Evolutionary conservation across 2,797 vertebrate genomes (phyloP).

Genomic region (Thunnus albacares): DNA sequence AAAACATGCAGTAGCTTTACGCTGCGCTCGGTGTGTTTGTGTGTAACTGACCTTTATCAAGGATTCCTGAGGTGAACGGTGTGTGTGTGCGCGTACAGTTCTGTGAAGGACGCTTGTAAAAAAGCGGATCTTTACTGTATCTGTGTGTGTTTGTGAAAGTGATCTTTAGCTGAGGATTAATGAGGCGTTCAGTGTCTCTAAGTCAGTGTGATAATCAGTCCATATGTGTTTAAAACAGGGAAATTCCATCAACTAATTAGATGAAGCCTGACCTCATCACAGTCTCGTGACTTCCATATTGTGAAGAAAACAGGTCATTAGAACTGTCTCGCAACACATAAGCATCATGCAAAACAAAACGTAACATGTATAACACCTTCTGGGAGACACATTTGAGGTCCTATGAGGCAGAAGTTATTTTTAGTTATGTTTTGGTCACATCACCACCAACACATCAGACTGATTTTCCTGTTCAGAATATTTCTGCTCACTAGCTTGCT

Average conservation of each 20-base stretch:
- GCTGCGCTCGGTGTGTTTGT: background rate
- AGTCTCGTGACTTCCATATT: conserved; percentile 19
- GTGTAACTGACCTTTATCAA: conserved; percentile 20
- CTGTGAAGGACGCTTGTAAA: conserved; percentile 6
- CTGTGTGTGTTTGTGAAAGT: background rate
- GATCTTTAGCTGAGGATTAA: background rate
- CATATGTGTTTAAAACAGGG: conserved; percentile 16
- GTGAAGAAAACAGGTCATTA: conserved; percentile 31
- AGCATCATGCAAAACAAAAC: conserved; percentile 9
- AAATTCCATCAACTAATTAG: conserved; percentile 33
- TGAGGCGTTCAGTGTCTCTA: conserved; percentile 7
- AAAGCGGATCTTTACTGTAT: background rate
- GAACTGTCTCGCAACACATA: background rate
- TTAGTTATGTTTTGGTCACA: background rate
- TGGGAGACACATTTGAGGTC: no score
- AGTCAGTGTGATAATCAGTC: background rate
- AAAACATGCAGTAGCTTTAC: conserved; percentile 10
- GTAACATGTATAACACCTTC: background rate
- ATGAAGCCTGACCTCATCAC: conserved; percentile 21
- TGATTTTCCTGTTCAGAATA: background rate
- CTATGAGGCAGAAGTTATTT: no score
- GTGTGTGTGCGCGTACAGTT: background rate
- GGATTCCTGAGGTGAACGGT: conserved; percentile 46
- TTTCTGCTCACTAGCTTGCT: background rate
- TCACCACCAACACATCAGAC: background rate